These are phyloP conservation scores for Henicopernis longicauda DNA, from an alignment of 2,113 vertebrate genomes.

Conservation along the genomic window DNA sequence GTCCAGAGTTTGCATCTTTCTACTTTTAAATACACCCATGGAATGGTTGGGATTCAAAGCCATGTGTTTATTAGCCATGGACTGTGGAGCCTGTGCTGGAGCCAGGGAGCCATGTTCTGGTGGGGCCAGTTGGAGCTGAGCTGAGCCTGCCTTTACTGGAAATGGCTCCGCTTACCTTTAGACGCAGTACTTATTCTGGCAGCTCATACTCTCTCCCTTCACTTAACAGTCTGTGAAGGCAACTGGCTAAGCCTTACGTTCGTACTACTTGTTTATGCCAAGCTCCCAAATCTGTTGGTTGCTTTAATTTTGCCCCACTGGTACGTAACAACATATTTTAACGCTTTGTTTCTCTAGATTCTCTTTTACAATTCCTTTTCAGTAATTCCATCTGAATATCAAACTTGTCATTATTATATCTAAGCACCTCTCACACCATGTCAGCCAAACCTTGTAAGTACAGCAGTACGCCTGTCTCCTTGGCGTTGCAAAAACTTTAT, in stretches of 20 bases:
- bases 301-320: not conserved
- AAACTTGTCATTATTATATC: not conserved
- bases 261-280: fast-evolving
- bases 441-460: not conserved
- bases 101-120: not conserved
- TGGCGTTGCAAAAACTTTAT: not conserved
- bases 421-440: not conserved
- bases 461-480: not conserved
- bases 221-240: not conserved
- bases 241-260: not conserved
- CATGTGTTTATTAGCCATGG: not conserved
- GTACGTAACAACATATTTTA: not conserved
- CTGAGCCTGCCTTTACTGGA: not conserved
- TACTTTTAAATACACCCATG: fast-evolving
- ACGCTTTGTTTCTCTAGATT: not conserved
- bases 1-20: not conserved
- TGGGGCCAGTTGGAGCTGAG: not conserved
- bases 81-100: not conserved
- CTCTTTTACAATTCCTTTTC: not conserved
- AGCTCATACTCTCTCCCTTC: not conserved
- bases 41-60: not conserved
- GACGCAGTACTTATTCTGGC: not conserved
- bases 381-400: not conserved
- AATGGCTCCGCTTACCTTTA: not conserved
- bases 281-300: not conserved